Base-by-base conservation (phyloP, 2,797 vertebrate genomes). In the Helostoma temminkii region DNA sequence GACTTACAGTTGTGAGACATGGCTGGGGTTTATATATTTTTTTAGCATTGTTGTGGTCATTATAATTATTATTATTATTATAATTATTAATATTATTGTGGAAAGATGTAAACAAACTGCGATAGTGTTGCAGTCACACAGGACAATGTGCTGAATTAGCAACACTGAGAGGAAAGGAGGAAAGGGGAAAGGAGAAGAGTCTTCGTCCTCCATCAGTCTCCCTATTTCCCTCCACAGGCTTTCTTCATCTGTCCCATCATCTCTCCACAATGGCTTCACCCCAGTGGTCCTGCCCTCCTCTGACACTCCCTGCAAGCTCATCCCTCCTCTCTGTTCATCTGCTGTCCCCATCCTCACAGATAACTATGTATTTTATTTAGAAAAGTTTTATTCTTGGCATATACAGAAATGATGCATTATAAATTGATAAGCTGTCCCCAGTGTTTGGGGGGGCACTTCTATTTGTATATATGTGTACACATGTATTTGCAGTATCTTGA, bases 401-500 rank as follows among this genome's bases (percentile, higher is more conserved):
- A 93, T 94, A 94, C 90, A 94, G 89, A 94, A 93, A 92, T 81
- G 81, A 92, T 93, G 91, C 92, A 92, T 94, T 93, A 93, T 93
- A 91, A 93, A 93, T 87, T 85, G 79, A 88, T 84, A 76, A 87
- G 87, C 86, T 55, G 80, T 67, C 83, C 78, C 79, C 60, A 5
- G 55, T 45, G 69, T 82, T 78, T 91, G 89, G 88, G 88, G 91
- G 93, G 92, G 91, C 8, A 71, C 83, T 76, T 84, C 83, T 93
- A 94, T 96, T 94, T 96, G 96, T 95, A 95, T 94, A 95, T 95
- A 93, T 91, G 94, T 93, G 95, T 93, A 92, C 86, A 92, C 90
- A 86, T 87, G 91, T 91, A 94, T 92, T 88, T 92, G 86, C 90
- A 69, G 90, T 93, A 89, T 91, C 86, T 91, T 91, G 70, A 80